These are phyloP conservation scores for Ceuthmochares aereus DNA, from an alignment of 2,113 vertebrate species.

Conservation along the genomic window DNA sequence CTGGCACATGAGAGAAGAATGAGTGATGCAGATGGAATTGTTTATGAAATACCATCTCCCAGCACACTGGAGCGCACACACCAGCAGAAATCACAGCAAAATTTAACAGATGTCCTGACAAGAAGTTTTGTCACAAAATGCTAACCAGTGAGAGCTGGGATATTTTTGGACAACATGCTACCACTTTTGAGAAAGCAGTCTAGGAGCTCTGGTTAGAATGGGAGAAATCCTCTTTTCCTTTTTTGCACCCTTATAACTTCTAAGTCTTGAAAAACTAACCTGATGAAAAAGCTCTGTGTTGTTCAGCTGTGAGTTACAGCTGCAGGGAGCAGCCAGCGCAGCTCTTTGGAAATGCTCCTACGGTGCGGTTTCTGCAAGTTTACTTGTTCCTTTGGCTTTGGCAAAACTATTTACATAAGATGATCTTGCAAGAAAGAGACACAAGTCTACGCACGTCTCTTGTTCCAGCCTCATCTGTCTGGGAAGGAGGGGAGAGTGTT, in stretches of 20 bases:
- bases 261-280: background rate
- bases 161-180: background rate
- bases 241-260: background rate
- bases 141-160: background rate
- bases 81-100: background rate
- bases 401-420: background rate
- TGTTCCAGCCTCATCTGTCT: background rate
- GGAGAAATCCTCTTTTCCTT: background rate
- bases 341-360: background rate
- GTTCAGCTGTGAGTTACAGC: background rate
- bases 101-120: background rate
- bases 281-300: background rate
- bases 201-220: background rate
- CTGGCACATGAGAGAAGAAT: background rate
- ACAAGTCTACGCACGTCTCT: fast-evolving
- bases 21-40: background rate
- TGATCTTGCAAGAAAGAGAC: background rate
- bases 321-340: background rate
- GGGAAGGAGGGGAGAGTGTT: background rate
- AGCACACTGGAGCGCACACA: background rate
- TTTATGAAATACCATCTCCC: background rate
- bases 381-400: background rate
- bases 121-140: background rate
- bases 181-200: background rate
- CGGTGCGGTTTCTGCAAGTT: background rate